A percentile compares a stretch with the other conserved stretches of the same genome.
Evolutionary conservation across 1,140 invertebrate genomes (phyloP).

Genomic region (Leptinotarsa undecemlineata): DNA sequence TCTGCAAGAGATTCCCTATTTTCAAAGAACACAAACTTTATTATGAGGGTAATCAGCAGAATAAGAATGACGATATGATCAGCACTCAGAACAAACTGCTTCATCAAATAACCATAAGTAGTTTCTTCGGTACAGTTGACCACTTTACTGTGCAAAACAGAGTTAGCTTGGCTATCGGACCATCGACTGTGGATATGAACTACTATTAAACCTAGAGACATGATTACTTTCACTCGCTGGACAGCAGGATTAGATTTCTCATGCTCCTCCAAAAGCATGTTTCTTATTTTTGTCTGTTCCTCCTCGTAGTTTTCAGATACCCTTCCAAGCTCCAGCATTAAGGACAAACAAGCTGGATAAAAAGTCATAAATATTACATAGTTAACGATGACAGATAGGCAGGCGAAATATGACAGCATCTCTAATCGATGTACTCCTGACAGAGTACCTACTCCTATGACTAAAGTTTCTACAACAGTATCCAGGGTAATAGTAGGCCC

Average conservation of each 20-base stretch:
- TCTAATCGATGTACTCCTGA: constrained; percentile 58
- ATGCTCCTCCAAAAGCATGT: constrained; percentile 43
- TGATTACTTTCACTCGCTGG: constrained; percentile 90
- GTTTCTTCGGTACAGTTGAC: constrained; percentile 48
- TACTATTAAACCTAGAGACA: constrained; percentile 87
- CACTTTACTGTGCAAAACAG: constrained; percentile 39
- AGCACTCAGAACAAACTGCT: constrained; percentile 68
- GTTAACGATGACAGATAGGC: constrained; percentile 46
- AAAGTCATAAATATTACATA: constrained; percentile 50
- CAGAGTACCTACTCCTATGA: constrained; percentile 78
- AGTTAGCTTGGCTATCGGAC: constrained; percentile 44
- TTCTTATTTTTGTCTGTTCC: constrained; percentile 34
- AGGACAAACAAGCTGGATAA: constrained; percentile 46
- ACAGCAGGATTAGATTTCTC: constrained; percentile 80
- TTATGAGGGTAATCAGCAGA: constrained; percentile 75
- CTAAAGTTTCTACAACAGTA: constrained; percentile 73
- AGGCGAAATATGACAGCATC: constrained; percentile 46
- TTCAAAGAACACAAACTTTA: constrained; percentile 92
- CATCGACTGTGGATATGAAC: constrained; percentile 76
- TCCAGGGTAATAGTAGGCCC: constrained; percentile 77
- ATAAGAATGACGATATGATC: constrained; percentile 90
- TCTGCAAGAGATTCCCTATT: constrained; percentile 67
- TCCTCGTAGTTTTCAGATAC: constrained; percentile 43
- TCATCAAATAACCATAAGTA: constrained; percentile 54
- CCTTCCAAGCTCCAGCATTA: constrained; percentile 43